These are phyloP conservation scores for Ophiodon elongatus DNA, from an alignment of 2,113 vertebrate genomes.

Conservation along the genomic window DNA sequence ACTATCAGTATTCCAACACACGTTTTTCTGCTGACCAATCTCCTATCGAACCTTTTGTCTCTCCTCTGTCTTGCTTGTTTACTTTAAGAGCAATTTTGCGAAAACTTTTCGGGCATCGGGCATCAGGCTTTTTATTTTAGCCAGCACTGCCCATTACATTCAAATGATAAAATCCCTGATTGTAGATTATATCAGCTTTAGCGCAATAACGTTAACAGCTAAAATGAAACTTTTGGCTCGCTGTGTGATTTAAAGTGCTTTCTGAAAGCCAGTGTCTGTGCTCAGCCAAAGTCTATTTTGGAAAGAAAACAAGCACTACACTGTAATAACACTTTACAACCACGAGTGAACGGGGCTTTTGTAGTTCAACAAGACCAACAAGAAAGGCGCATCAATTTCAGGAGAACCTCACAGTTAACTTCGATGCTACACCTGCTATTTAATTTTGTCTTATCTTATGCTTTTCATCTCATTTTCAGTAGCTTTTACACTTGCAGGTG, in stretches of 20 bases:
- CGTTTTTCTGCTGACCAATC: not conserved
- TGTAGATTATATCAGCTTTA: not conserved
- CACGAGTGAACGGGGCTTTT: slow-evolving; percentile 1
- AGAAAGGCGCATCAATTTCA: not conserved
- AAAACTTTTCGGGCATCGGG: not conserved
- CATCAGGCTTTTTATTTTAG: not conserved
- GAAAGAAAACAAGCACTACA: not conserved
- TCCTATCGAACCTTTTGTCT: not conserved
- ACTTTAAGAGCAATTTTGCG: not conserved
- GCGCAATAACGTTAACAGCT: not conserved
- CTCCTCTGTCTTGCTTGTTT: not conserved
- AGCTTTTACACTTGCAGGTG: not conserved
- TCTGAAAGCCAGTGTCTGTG: not conserved
- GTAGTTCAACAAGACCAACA: not conserved
- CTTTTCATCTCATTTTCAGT: not conserved
- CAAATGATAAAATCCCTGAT: slow-evolving; percentile 8
- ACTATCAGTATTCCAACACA: too few relatives aligned
- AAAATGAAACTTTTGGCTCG: not conserved
- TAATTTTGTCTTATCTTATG: not conserved
- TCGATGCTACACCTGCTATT: not conserved
- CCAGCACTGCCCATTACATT: not conserved
- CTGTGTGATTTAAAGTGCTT: not conserved
- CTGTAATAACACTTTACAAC: not conserved
- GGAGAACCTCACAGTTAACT: not conserved
- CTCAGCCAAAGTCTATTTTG: slow-evolving; percentile 1